A percentile compares a stretch with the other conserved stretches of the same genome.
phyloP scores from a whole-genome alignment of 2,113 vertebrate genomes.

The Centrocercus urophasianus region DNA sequence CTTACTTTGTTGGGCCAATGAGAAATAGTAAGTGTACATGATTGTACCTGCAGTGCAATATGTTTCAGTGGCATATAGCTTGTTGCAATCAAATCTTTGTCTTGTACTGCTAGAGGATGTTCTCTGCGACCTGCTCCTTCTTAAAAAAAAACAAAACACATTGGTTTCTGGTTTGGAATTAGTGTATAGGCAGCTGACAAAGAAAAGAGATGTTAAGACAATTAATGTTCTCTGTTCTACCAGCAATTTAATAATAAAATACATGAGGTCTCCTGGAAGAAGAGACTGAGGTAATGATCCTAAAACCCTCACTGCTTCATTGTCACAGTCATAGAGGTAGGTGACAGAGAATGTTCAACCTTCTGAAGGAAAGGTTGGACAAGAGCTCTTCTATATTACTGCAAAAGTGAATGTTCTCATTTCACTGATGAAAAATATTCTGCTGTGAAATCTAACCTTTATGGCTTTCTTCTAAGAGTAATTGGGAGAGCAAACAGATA shows the following conservation, averaged over 20 bases:
- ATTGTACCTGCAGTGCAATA: not conserved
- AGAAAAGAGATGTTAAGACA: not conserved
- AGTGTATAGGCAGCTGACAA: not conserved
- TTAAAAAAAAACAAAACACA: not conserved
- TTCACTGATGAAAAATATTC: not conserved
- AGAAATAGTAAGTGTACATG: not conserved
- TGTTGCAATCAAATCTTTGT: not conserved
- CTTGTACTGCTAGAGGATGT: not conserved
- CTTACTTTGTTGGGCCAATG: not conserved
- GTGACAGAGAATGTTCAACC: not conserved
- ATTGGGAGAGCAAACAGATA: accelerated
- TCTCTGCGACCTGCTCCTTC: not conserved
- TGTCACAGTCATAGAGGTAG: not conserved
- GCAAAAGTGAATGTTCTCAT: not conserved
- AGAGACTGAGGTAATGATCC: not conserved
- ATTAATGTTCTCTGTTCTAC: not conserved
- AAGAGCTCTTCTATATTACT: not conserved
- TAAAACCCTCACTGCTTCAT: not conserved
- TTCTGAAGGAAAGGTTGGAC: not conserved
- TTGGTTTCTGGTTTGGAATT: not conserved
- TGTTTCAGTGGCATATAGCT: not conserved
- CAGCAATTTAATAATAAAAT: not conserved
- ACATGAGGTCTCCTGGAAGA: not conserved
- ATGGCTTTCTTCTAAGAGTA: not conserved
- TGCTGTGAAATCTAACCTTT: not conserved